Evolutionary conservation across 2,797 vertebrate species (phyloP), one percentile per base, ranked within the genome.

Genomic region (Leuciscus waleckii): DNA sequence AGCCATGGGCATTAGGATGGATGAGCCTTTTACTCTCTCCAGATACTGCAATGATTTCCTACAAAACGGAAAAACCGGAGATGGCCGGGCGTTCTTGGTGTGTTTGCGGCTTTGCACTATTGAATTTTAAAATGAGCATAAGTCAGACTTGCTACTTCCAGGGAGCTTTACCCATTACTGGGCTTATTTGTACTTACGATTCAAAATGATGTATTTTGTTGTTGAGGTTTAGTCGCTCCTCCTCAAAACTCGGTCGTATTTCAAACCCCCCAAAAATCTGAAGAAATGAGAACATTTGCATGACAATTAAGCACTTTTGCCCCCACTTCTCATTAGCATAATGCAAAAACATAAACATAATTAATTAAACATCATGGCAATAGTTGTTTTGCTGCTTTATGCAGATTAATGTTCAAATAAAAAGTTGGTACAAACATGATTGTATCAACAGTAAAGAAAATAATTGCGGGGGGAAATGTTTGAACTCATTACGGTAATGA

Each of bases 1-100:
- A 85, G 71, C 74, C 68, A 37, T 65, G 76, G 63, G 74, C 71
- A 87, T 87, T 85, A 87, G 87, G 74, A 87, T 87, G 74, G 71
- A 87, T 87, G 87, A 87, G 83, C 74, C 63, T 58, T 54, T 46
- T 43, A 10, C 19, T 78, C 10, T 81, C 75, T 82, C 70, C 73
- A 73, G 51, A 79, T 46, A 70, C 65, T 29, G 51, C 76, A 79
- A 49, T 71, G 49, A 79, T 70, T 8, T 51, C 35, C 69, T 58
- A 16, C 7, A 63, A 65, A 77, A 73, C 41, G 54, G 32, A 5
- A 37, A 70, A 76, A 51, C 71, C 56, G 41, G 63, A 65, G 26
- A 32, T 39, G 43, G 19, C 41, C 39, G 3, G 19, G 6, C 16
- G 13, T 56, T 81, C 2, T 81, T 49, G 63, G 14, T 65, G 49